Evolutionary conservation across 1,140 invertebrate genomes (phyloP), one percentile per base, ranked within the genome.

Genomic region (Brachionus manjavacas): DNA sequence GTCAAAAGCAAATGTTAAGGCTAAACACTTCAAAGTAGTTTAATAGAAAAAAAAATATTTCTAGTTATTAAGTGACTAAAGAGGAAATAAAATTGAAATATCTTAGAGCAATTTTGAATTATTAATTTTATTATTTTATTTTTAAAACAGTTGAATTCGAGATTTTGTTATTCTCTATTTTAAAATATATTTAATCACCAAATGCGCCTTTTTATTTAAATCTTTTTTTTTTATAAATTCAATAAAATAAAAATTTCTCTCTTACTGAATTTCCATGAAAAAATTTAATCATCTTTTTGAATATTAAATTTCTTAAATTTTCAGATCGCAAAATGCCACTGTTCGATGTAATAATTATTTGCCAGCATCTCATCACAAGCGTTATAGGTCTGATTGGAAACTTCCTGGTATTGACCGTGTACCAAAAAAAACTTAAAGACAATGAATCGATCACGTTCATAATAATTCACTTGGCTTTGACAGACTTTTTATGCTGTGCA

Each of bases 361-460:
- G n/a, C 12, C 79, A 81, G 43, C 79, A 81, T 68, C 8, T 25
- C 25, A 39, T 81, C 16, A 81, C 60, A 1, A 46, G 79, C 6
- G 12, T 81, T 9, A 39, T 81, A 9, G 79, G 79, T 9, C 16
- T 68, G 16, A 81, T 81, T 20, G 79, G 79, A 60, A 81, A 81
- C 25, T 25, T 81, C 16, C 16, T 81, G 9, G 79, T 81, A n/a
- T 46, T 81, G 39, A 68, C 35, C 66, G 79, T 81, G 4, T 81
- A 81, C 20, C 60, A 64, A 14, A 81, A 81, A 68, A 60, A 68
- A 11, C 79, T 81, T 8, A 60, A 68, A 23, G 79, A 81, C 23
- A 81, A 81, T 64, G 35, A 81, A 25, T 64, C 79, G 23, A 81
- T 81, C 14, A 81, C 79, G 12, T 81, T 81, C 25, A 39, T 81